Percentiles rank a stretch among this genome's conserved stretches.
Evolutionary conservation across 2,888 invertebrate genomes (phyloP).

Genomic region (Brachylomia viminalis): DNA sequence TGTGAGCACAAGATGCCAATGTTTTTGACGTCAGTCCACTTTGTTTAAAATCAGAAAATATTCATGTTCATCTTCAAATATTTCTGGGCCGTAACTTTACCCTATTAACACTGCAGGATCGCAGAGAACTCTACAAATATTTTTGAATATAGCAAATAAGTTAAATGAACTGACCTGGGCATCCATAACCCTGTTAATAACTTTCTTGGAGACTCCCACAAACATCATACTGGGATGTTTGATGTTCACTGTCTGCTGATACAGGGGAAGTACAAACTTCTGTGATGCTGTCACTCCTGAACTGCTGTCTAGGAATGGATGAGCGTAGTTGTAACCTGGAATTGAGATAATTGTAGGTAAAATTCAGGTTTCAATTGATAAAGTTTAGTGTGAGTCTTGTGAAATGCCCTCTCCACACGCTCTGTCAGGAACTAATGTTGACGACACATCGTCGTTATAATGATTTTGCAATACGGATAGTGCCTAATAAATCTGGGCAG

Average conservation of each 20-base stretch:
- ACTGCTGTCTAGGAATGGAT: constrained; percentile 92
- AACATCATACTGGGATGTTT: constrained; percentile 94
- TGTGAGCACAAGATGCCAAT: too few species aligned
- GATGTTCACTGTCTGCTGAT: constrained; percentile 94
- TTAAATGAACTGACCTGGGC: constrained; percentile 90
- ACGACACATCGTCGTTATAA: background rate
- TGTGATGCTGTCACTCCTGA: constrained; percentile 91
- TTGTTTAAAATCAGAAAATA: background rate
- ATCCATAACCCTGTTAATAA: constrained; percentile 92
- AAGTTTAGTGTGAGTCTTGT: too few species aligned
- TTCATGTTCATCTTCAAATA: background rate
- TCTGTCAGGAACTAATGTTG: background rate
- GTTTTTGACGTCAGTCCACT: too few species aligned
- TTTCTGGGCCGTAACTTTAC: background rate
- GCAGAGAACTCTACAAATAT: background rate
- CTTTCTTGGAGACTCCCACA: constrained; percentile 94
- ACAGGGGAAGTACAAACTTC: constrained; percentile 93
- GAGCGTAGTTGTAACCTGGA: constrained; percentile 93
- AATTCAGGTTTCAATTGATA: background rate
- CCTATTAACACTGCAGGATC: background rate
- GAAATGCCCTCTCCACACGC: too few species aligned
- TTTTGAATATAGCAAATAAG: background rate
- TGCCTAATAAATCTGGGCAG: background rate
- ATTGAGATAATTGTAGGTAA: constrained; percentile 21
- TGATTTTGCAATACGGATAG: background rate